A percentile compares a stretch with the other conserved stretches of the same genome.
These are phyloP conservation scores for Octonoba sinensis DNA, from an alignment of 2,888 invertebrate species.

Conservation along the genomic window DNA sequence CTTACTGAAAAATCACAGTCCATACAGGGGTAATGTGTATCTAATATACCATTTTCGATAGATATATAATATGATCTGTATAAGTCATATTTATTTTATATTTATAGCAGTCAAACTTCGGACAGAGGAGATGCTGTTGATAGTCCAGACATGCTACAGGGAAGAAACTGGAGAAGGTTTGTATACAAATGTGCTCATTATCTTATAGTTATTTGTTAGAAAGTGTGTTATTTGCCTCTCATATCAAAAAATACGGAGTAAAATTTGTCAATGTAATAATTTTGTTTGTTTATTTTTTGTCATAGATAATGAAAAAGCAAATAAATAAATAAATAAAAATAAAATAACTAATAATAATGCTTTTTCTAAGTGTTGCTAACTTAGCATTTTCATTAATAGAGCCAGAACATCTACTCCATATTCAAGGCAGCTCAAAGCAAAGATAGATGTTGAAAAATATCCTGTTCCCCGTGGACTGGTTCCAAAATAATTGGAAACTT, in stretches of 20 bases:
- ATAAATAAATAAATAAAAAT: too few relatives aligned
- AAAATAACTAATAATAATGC: too few relatives aligned
- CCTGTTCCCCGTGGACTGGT: constrained; percentile 56
- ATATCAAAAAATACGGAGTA: background rate
- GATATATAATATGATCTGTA: too few relatives aligned
- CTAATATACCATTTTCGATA: too few relatives aligned
- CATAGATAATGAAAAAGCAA: too few relatives aligned
- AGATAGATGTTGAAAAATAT: constrained; percentile 36
- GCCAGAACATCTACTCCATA: constrained; percentile 22
- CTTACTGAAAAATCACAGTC: too few relatives aligned
- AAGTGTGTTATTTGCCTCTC: background rate
- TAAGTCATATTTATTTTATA: too few relatives aligned
- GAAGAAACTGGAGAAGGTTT: too few relatives aligned
- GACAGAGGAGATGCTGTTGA: background rate
- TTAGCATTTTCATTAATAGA: constrained; percentile 5
- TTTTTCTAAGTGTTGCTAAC: too few relatives aligned
- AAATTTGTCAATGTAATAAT: background rate
- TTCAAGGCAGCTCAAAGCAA: constrained; percentile 28
- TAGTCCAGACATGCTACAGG: too few relatives aligned
- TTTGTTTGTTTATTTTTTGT: background rate
- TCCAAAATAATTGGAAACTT: constrained; percentile 30
- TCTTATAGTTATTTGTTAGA: background rate
- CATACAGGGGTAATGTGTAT: too few relatives aligned
- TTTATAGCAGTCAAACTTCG: background rate
- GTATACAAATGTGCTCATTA: background rate